A percentile compares a stretch with the other conserved stretches of the same genome.
Evolutionary conservation across 2,888 invertebrate genomes (phyloP).

Genomic region (Tethea ocularis): DNA sequence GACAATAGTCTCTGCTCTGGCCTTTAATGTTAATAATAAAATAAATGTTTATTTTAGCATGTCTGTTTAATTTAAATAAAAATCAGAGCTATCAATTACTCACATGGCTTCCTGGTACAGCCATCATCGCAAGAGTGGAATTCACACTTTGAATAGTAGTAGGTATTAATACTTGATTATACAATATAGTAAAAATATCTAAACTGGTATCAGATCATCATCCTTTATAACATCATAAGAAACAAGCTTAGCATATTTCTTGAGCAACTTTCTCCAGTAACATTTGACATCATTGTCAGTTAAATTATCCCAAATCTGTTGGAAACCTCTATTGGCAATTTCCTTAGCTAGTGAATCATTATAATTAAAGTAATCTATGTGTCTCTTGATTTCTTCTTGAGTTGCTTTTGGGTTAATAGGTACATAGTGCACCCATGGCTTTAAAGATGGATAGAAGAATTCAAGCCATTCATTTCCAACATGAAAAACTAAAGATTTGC

Average conservation of each 20-base stretch:
- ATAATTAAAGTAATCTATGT: constrained; percentile 89
- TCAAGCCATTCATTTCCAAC: constrained; percentile 97
- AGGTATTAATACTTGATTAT: too few species aligned
- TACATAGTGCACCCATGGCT: constrained; percentile 98
- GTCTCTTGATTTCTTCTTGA: constrained; percentile 87
- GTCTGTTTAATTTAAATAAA: neutral
- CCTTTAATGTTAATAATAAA: neutral
- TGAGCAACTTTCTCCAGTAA: constrained; percentile 93
- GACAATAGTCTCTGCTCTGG: too few species aligned
- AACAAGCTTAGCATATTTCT: constrained; percentile 88
- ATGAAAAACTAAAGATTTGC: constrained; percentile 96
- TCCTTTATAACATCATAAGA: constrained; percentile 86
- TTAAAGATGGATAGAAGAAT: constrained; percentile 95
- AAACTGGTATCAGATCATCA: constrained; percentile 81
- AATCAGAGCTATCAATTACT: neutral
- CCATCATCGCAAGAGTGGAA: too few species aligned
- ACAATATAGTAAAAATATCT: neutral
- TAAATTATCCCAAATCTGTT: constrained; percentile 93
- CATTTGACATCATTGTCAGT: constrained; percentile 92
- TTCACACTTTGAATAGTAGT: too few species aligned
- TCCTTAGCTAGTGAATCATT: constrained; percentile 89
- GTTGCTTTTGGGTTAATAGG: constrained; percentile 88
- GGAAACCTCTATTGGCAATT: constrained; percentile 92
- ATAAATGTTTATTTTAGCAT: neutral
- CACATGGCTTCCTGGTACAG: too few species aligned